These are phyloP conservation scores for Salvator merianae DNA, from an alignment of 2,113 vertebrate species.

Conservation along the genomic window DNA sequence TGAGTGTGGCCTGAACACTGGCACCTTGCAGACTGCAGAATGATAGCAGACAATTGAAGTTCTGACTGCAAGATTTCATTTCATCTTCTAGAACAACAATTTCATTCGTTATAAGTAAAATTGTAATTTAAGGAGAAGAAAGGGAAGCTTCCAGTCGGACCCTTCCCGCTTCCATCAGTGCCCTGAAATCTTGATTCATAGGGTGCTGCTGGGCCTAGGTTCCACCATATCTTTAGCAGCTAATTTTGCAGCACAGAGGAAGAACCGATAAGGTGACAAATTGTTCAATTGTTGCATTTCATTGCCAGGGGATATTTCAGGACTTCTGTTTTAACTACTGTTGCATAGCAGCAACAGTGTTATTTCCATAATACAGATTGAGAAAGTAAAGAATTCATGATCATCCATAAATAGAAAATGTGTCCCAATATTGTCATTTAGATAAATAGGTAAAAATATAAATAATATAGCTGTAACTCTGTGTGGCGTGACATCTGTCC, in stretches of 20 bases:
- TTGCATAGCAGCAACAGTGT: background rate
- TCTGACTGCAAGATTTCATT: too few species aligned
- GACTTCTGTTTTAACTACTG: background rate
- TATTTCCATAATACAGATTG: background rate
- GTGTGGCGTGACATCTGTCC: background rate
- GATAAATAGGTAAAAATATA: background rate
- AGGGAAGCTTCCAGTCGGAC: too few species aligned
- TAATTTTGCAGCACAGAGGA: background rate
- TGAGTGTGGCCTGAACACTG: too few species aligned
- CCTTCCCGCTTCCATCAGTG: background rate
- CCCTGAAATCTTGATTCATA: too few species aligned
- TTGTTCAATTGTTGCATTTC: background rate
- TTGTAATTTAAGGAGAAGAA: too few species aligned
- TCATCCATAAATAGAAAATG: background rate
- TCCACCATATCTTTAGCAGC: background rate
- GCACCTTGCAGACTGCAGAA: too few species aligned
- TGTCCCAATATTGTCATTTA: background rate
- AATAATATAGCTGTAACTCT: background rate
- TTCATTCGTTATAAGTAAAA: too few species aligned
- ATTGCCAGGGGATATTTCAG: background rate
- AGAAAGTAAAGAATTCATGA: background rate
- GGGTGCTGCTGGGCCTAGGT: too few species aligned
- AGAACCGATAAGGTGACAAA: background rate
- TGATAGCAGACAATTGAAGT: too few species aligned
- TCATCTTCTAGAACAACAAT: too few species aligned